phyloP scores from a whole-genome alignment of 2,888 invertebrate genomes.

The Limenitis camilla region DNA sequence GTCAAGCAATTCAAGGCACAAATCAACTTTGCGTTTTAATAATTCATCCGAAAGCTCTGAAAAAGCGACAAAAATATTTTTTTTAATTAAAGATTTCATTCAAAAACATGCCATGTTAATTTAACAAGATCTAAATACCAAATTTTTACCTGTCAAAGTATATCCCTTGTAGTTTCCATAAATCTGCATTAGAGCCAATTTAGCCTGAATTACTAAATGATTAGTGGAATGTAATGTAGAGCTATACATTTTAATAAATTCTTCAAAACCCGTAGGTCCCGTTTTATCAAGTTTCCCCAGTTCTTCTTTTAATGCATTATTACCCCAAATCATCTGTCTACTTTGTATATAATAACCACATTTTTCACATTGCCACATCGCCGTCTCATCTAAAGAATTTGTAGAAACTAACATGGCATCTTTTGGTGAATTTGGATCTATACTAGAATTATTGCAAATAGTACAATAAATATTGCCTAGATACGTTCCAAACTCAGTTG shows the following conservation, averaged over 20 bases:
- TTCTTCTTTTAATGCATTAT: slow-evolving; percentile 77
- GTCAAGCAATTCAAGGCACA: slow-evolving; percentile 80
- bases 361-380: slow-evolving; percentile 79
- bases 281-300: slow-evolving; percentile 70
- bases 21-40: slow-evolving; percentile 75
- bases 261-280: slow-evolving; percentile 74
- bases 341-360: slow-evolving; percentile 75
- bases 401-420: slow-evolving; percentile 74
- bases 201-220: slow-evolving; percentile 79
- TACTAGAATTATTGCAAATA: slow-evolving; percentile 71
- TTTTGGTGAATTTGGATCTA: slow-evolving; percentile 28
- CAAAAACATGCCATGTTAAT: no score
- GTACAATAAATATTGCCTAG: slow-evolving; percentile 78
- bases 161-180: slow-evolving; percentile 78
- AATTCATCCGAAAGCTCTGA: slow-evolving; percentile 74
- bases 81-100: no score
- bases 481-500: slow-evolving; percentile 79
- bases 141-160: slow-evolving; percentile 68
- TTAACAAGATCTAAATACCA: no score
- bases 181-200: slow-evolving; percentile 80
- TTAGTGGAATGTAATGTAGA: slow-evolving; percentile 79
- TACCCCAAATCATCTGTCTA: slow-evolving; percentile 76
- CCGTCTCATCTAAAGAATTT: slow-evolving; percentile 74
- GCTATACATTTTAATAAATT: slow-evolving; percentile 77
- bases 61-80: slow-evolving; percentile 16